These are phyloP conservation scores for Carabus problematicus DNA, from an alignment of 2,888 invertebrate genomes.

Conservation along the genomic window DNA sequence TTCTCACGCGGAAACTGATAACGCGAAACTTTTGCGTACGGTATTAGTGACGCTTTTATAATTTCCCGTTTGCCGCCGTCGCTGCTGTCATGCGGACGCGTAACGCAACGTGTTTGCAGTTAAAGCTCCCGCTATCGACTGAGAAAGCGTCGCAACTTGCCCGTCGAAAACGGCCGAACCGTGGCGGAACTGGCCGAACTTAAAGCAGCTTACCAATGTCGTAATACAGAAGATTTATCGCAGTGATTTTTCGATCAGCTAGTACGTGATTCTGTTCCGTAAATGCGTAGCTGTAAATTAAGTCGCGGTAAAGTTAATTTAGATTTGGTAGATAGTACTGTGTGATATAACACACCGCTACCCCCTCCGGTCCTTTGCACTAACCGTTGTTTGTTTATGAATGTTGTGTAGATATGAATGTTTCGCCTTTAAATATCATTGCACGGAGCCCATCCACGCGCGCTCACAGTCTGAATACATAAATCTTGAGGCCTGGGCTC, in stretches of 20 bases:
- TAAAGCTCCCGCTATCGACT: slow-evolving; percentile 32
- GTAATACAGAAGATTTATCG: slow-evolving; percentile 35
- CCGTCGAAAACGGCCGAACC: slow-evolving; percentile 30
- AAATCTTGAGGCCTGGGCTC: slow-evolving; percentile 17
- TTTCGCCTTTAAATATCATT: slow-evolving; percentile 24
- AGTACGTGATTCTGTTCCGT: slow-evolving; percentile 27
- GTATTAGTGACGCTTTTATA: neutral
- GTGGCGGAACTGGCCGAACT: slow-evolving; percentile 23
- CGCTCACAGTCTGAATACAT: slow-evolving; percentile 1
- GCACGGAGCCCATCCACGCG: slow-evolving; percentile 2
- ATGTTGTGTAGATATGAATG: neutral
- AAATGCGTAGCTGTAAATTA: too few relatives aligned
- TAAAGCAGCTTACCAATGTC: slow-evolving; percentile 39
- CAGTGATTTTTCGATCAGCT: slow-evolving; percentile 30
- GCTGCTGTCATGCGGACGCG: slow-evolving; percentile 1
- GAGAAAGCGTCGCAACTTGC: slow-evolving; percentile 24
- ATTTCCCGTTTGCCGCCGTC: slow-evolving; percentile 1
- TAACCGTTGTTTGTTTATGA: slow-evolving; percentile 2
- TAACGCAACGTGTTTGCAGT: slow-evolving; percentile 30
- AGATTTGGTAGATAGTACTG: too few relatives aligned
- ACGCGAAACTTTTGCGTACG: slow-evolving; percentile 21
- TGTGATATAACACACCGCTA: too few relatives aligned
- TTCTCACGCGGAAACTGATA: slow-evolving; percentile 29
- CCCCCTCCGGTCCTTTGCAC: too few relatives aligned
- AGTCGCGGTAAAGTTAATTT: too few relatives aligned